These are phyloP conservation scores for Notolepis coatsorum DNA, from an alignment of 2,797 vertebrate species.

Conservation along the genomic window DNA sequence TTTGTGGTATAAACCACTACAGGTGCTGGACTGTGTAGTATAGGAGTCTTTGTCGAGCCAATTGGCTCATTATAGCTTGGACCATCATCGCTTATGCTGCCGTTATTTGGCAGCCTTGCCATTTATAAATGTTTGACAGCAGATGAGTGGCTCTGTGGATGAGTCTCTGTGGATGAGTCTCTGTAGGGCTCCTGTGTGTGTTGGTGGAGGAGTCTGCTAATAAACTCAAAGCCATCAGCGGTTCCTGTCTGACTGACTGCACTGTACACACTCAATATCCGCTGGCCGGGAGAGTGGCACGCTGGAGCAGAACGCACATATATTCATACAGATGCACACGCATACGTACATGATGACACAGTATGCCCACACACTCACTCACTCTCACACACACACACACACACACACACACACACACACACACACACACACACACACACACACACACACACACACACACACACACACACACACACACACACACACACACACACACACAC, in stretches of 20 bases:
- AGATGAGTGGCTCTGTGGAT: slow-evolving; percentile 61
- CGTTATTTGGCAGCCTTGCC: slow-evolving; percentile 61
- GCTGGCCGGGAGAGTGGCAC: slow-evolving; percentile 7
- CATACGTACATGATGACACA: slow-evolving; percentile 27
- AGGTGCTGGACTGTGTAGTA: background rate
- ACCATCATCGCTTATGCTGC: slow-evolving; percentile 30
- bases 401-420: no score
- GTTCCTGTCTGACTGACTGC: slow-evolving; percentile 14
- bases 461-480: background rate
- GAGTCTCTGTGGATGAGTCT: no score
- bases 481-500: slow-evolving; percentile 9
- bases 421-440: background rate
- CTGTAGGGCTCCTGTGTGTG: slow-evolving; percentile 61
- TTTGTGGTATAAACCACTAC: no score
- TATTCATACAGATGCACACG: slow-evolving; percentile 10
- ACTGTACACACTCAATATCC: slow-evolving; percentile 35
- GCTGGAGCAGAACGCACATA: background rate
- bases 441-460: background rate
- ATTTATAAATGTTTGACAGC: slow-evolving; percentile 78
- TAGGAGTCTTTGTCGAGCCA: background rate
- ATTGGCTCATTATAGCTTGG: slow-evolving; percentile 43
- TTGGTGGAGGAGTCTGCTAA: slow-evolving; percentile 48
- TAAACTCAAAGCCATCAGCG: slow-evolving; percentile 52
- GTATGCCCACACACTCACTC: no score
- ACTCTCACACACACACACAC: no score